Conservation (phyloP, 2,888 invertebrate species). For the Oasisia sp. region DNA sequence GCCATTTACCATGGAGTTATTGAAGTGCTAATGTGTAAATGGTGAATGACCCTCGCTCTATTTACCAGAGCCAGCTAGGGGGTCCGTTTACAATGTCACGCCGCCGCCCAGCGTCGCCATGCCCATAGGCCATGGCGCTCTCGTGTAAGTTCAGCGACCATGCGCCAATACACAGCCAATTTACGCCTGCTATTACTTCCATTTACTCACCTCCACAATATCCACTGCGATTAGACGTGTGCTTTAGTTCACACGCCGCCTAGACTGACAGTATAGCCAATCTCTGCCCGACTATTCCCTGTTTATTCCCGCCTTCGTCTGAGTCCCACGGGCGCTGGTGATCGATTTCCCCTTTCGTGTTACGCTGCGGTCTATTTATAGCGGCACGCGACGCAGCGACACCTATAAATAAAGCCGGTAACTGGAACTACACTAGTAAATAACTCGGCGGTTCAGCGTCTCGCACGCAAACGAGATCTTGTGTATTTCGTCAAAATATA, state of each 20-base stretch:
- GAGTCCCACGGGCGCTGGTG: not conserved
- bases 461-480: not conserved
- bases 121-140: not conserved
- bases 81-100: too few species aligned
- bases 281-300: not conserved
- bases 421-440: not conserved
- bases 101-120: not conserved
- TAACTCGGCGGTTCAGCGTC: not conserved
- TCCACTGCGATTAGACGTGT: not conserved
- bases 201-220: constrained; percentile 6
- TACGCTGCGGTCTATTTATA: not conserved
- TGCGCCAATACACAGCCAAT: not conserved
- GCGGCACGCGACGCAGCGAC: constrained; percentile 10
- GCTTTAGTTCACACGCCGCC: not conserved
- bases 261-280: not conserved
- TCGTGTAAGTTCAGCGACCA: not conserved
- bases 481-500: too few species aligned
- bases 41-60: too few species aligned
- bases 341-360: not conserved
- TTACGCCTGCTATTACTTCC: not conserved
- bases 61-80: too few species aligned
- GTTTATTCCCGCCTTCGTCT: constrained; percentile 6
- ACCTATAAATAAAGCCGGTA: constrained; percentile 1
- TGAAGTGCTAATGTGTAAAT: too few species aligned
- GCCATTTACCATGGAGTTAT: too few species aligned